Base-by-base conservation (phyloP, 2,797 vertebrate genomes). In the Australoheros facetus region DNA sequence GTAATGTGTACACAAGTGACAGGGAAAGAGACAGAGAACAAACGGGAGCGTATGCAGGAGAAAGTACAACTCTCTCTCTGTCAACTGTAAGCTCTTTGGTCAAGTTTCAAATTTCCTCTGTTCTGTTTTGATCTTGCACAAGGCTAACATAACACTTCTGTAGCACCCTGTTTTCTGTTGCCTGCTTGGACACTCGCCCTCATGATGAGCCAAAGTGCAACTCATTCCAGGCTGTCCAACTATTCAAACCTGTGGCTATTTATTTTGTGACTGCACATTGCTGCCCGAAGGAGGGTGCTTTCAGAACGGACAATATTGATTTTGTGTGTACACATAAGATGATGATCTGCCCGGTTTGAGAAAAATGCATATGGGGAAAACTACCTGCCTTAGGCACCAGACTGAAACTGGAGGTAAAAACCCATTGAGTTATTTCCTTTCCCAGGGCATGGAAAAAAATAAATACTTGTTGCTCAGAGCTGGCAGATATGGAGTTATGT, bases 301-400 rank as follows among this genome's bases (percentile, higher is more conserved):
- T 34, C 32, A 73, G 23, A 56, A 51, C 12, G 56, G 13, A 12
- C 13, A 28, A 19, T 60, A 81, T 75, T 85, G 79, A 87, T 81
- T 87, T 55, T 39, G 30, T 56, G 69, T 69, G 55, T 53, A 54
- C 8, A 62, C 3, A 11, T 14, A 23, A 21, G n/a, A 23, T 39
- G 11, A 32, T 59, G 45, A 81, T 78, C 34, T 23, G 45, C 45
- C 16, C 0, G 5, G 21, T 30, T 66, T 48, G 51, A 34, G 28
- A 21, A 56, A 75, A 64, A 75, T 56, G 48, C 53, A 59, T 14
- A 17, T 23, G 2, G 11, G 1, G 51, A 78, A 66, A 75, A 75
- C 19, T 4, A 45, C 14, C 9, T 23, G 75, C 72, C 59, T 21
- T 48, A 72, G 39, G 71, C 66, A 59, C 71, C 37, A 56, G 48